Evolutionary conservation across 2,888 invertebrate genomes (phyloP).

Genomic region (Acrobasis repandana): DNA sequence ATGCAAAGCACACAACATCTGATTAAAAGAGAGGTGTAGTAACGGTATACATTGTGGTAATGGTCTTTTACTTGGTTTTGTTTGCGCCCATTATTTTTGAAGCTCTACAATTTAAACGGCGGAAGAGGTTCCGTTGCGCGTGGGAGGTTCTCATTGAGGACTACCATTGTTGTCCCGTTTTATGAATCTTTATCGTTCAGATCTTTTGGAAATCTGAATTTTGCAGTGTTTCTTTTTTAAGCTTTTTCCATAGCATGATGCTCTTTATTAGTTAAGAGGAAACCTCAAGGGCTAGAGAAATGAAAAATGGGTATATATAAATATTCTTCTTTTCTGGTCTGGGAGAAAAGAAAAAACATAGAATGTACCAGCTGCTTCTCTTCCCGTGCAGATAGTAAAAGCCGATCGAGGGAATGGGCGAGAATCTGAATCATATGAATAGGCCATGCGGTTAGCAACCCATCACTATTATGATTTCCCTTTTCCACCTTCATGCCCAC

Average conservation of each 20-base stretch:
- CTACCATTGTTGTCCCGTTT: conserved; percentile 56
- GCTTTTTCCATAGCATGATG: not conserved
- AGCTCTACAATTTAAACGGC: conserved; percentile 62
- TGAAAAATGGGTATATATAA: too few relatives aligned
- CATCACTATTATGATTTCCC: too few relatives aligned
- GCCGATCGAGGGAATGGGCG: too few relatives aligned
- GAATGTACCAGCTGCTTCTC: too few relatives aligned
- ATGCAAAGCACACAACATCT: conserved; percentile 47
- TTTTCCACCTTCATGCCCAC: too few relatives aligned
- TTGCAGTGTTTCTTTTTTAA: conserved; percentile 22
- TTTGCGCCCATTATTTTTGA: conserved; percentile 61
- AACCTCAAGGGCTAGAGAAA: too few relatives aligned
- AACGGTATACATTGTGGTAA: conserved; percentile 55
- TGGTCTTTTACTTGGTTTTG: conserved; percentile 57
- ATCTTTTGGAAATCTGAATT: conserved; percentile 41
- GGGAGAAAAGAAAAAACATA: too few relatives aligned
- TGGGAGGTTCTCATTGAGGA: conserved; percentile 58
- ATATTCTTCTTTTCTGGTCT: too few relatives aligned
- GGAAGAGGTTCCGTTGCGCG: conserved; percentile 71
- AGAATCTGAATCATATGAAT: too few relatives aligned
- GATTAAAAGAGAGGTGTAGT: conserved; percentile 43
- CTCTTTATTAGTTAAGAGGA: too few relatives aligned
- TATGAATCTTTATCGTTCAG: conserved; percentile 49
- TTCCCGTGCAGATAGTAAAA: too few relatives aligned
- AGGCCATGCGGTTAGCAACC: too few relatives aligned